Base-by-base conservation (phyloP, 2,888 invertebrate species). In the Nemapogon koenigi region DNA sequence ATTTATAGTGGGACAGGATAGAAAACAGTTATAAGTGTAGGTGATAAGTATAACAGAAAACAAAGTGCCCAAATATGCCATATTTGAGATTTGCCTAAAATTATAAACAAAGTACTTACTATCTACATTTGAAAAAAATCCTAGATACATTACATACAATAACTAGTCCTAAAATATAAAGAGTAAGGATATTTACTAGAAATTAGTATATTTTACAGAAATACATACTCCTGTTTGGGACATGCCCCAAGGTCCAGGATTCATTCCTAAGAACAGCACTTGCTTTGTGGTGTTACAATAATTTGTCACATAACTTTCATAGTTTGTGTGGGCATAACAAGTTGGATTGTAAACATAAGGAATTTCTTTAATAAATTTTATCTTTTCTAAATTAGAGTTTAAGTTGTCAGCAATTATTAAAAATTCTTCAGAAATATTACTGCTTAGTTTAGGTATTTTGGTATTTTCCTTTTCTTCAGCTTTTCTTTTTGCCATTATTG, bases 241-340 rank as follows among this genome's bases (percentile, higher is more conserved):
- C 96, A 96, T 96, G 44, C 96, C 96, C 87, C 89, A 94, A 0
- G 95, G 94, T n/a, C 96, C 96, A 10, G 96, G 95, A 71, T 97
- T 97, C 91, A 97, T 94, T 3, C 96, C 96, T 42, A 97, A 81
- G 57, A 92, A 91, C 48, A 97, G 68, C 28, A 97, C 75, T 81
- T 79, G 62, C 92, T 94, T 14, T 64, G 62, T 1, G 8, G 81
- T 75, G 40, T 68, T 81, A 50, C 89, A 89, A 62, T 83, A 91
- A 56, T 85, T 88, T 46, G 78, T 68, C 8, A 93, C 81, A 66
- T 90, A 97, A 49, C 83, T 81, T 48, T 85, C 83, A 68, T 94
- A 93, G 13, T 91, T 82, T 39, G 87, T 78, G 43, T 81, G 83
- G 1, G 96, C 96, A 68, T 97, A 96, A 43, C 89, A 85, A 25